Evolutionary conservation across 2,113 vertebrate genomes (phyloP).

Genomic region (Nycticorax nycticorax): DNA sequence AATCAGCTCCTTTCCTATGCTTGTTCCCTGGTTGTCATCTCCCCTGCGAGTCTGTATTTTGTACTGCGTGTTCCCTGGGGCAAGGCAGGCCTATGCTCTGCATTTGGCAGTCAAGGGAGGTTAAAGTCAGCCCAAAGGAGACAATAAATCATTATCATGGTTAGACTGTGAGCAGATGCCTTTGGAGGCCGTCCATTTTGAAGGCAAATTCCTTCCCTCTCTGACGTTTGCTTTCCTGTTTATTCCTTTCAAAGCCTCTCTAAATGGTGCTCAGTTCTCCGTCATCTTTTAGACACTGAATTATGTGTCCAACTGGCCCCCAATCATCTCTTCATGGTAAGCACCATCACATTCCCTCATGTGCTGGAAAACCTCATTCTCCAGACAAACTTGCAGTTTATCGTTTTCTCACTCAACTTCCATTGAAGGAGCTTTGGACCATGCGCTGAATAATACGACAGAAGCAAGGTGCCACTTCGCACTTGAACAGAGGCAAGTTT

Average conservation of each 20-base stretch:
- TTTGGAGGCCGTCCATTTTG: conserved; percentile 19
- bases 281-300: background rate
- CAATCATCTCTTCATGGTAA: background rate
- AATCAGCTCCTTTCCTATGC: background rate
- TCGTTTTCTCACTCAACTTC: background rate
- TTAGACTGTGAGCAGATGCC: background rate
- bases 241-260: background rate
- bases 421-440: background rate
- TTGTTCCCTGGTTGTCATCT: background rate
- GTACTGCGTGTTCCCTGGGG: background rate
- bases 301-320: background rate
- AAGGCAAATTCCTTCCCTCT: conserved; percentile 26
- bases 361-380: background rate
- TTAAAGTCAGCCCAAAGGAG: background rate
- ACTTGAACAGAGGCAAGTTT: background rate
- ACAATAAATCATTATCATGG: conserved; percentile 11
- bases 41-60: background rate
- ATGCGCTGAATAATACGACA: background rate
- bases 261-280: background rate
- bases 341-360: background rate
- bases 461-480: background rate
- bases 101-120: background rate
- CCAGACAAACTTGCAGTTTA: background rate
- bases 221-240: conserved; percentile 41
- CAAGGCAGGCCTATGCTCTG: background rate